These are phyloP conservation scores for Drosophila auraria DNA, from an alignment of 1,140 invertebrate genomes.

Conservation along the genomic window DNA sequence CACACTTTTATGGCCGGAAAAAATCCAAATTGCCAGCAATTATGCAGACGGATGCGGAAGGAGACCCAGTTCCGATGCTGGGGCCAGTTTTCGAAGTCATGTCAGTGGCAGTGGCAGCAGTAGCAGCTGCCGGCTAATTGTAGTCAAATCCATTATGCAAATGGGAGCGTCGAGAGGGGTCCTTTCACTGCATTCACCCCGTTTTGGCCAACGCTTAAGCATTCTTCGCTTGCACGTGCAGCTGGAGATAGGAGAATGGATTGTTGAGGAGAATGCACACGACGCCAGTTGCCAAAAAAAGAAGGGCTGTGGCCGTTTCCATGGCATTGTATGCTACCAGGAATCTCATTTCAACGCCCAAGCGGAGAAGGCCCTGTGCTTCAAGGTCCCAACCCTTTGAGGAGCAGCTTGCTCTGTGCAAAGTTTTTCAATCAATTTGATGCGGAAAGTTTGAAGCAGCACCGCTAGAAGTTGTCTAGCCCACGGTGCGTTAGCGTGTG, in stretches of 20 bases:
- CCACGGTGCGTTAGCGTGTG: slow-evolving; percentile 41
- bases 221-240: slow-evolving; percentile 22
- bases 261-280: slow-evolving; percentile 13
- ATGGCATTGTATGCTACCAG: slow-evolving; percentile 25
- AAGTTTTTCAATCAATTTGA: slow-evolving; percentile 77
- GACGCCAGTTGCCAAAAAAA: slow-evolving; percentile 19
- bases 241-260: slow-evolving; percentile 6
- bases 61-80: background rate
- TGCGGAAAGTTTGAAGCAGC: slow-evolving; percentile 60
- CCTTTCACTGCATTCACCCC: background rate
- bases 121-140: slow-evolving; percentile 62
- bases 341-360: slow-evolving; percentile 33
- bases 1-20: background rate
- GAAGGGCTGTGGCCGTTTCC: slow-evolving; percentile 15
- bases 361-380: background rate
- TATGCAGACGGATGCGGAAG: background rate
- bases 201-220: slow-evolving; percentile 29
- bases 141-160: slow-evolving; percentile 70
- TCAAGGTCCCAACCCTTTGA: slow-evolving; percentile 27
- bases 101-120: slow-evolving; percentile 32
- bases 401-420: slow-evolving; percentile 4
- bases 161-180: slow-evolving; percentile 20
- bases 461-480: slow-evolving; percentile 28
- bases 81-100: slow-evolving; percentile 46
- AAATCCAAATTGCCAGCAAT: background rate